Conservation (phyloP, 2,113 vertebrate species). For the Neotragus pygmaeus region DNA sequence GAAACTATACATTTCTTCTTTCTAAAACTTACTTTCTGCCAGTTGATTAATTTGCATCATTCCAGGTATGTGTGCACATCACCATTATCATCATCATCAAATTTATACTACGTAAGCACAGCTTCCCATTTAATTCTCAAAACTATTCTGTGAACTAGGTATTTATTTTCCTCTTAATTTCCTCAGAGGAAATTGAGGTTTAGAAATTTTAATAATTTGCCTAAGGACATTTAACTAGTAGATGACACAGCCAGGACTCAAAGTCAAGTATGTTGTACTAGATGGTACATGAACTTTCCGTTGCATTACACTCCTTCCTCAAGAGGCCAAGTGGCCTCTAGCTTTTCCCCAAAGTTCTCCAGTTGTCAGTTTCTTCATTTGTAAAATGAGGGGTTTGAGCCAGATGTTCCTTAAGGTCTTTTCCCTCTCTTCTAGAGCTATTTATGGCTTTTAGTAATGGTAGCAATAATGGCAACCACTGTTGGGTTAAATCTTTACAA, state of each 20-base stretch:
- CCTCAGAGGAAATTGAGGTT: neutral
- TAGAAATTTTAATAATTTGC: neutral
- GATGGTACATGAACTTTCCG: rapidly evolving
- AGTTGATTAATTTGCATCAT: neutral
- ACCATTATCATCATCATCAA: neutral
- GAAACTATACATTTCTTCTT: neutral
- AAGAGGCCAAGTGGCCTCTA: neutral
- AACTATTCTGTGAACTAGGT: neutral
- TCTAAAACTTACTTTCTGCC: neutral
- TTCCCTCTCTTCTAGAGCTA: neutral
- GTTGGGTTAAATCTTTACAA: neutral
- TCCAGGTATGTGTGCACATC: neutral
- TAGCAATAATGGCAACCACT: neutral
- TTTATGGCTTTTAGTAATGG: neutral
- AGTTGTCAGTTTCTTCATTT: neutral
- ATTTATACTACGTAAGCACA: rapidly evolving
- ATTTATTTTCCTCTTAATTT: neutral
- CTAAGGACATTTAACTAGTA: neutral
- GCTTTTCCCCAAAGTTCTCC: neutral
- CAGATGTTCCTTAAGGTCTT: neutral
- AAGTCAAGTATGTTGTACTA: neutral
- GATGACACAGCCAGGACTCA: neutral
- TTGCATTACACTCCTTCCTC: neutral
- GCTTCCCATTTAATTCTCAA: neutral
- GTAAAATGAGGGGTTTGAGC: neutral